Base-by-base conservation (phyloP, 2,797 vertebrate genomes). In the Coluber constrictor region DNA sequence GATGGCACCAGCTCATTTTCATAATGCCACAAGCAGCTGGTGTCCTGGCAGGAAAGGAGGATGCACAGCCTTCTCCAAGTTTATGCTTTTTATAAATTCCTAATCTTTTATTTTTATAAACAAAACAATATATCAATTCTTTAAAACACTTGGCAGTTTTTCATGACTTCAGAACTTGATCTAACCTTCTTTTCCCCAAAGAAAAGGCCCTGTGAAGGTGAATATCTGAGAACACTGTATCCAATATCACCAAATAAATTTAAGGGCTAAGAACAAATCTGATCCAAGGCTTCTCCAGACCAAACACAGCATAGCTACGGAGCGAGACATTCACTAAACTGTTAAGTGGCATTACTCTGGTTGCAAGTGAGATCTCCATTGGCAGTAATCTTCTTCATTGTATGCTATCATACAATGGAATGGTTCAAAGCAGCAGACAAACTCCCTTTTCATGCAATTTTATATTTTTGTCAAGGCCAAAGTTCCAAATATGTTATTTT, bases 1-100 rank as follows among this genome's bases (percentile, higher is more conserved):
- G 93, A 97, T 93, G 66, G 92, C 88, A 88, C 15, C 90, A 93
- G 55, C 61, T 86, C 92, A 93, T 95, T 95, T 96, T 94, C 95
- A 95, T 92, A 94, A 95, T 94, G 91, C 91, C 94, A 32, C 92
- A 94, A 94, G 92, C 94, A 97, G 94, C 94, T 94, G 96, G 87
- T 94, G 95, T 96, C 93, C 88, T 94, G 92, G 91, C 93, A 92
- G 95, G 94, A 96, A 83, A 90, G 89, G 89, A 94, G 51, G 16
- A 29, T 59, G 89, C 16, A 74, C 51, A 92, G 86, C n/a, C 95
- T 74, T 6, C 89, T 95, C 93, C 93, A 91, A 74, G 94, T 93
- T 90, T 93, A 92, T 86, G 91, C 2, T 0, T 25, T 74, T 86
- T 51, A 0, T 0, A 93, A 1, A 90, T 96, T 93, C 95, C 59